Base-by-base conservation (phyloP, 1,140 invertebrate genomes). In the Penaeus japonicus region DNA sequence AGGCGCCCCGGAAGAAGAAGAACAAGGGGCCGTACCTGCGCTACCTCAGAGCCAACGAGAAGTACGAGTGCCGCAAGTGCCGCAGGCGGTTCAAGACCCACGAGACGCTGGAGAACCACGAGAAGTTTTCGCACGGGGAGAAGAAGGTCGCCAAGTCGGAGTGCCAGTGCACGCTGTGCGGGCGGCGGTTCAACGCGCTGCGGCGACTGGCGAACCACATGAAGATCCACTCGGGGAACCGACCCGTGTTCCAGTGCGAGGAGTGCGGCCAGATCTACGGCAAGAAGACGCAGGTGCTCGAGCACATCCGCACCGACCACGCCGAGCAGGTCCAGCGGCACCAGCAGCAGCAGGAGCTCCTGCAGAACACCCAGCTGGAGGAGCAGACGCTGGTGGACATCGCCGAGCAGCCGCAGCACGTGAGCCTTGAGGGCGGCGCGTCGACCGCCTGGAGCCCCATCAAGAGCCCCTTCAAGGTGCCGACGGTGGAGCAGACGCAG, bases 181-280 rank as follows among this genome's bases (percentile, higher is more conserved):
- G 90, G 12, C 86, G 90, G 27, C 87, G 89, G 70, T 90, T 90
- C 75, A 89, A 89, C 47, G 85, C 84, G 12, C 78, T 87, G 0
- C 73, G 81, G 55, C 78, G 85, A 2, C 80, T 90, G n/a, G 81
- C 73, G 18, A 87, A 85, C 22, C 90, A 90, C 84, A 89, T 89
- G 53, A 90, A 90, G 70, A 84, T 90, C 62, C 90, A 90, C 57
- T 83, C 84, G 4, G 90, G 87, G n/a, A 90, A 86, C 59, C 57
- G 84, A 24, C 87, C 90, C 27, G 90, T 90, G 27, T 90, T 90
- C 57, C 90, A 90, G 84, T 90, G 90, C 59, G 90, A 90, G 35
- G 90, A 90, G 65, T 90, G 90, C 89, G 90, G 90, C 27, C 87
- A 87, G 78, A 89, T 90, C 32, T 90, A 90, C 54, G 85, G 86